Conservation (phyloP, 64 coral and sea anemone species). For the Dendrophyllia cribrosa region DNA sequence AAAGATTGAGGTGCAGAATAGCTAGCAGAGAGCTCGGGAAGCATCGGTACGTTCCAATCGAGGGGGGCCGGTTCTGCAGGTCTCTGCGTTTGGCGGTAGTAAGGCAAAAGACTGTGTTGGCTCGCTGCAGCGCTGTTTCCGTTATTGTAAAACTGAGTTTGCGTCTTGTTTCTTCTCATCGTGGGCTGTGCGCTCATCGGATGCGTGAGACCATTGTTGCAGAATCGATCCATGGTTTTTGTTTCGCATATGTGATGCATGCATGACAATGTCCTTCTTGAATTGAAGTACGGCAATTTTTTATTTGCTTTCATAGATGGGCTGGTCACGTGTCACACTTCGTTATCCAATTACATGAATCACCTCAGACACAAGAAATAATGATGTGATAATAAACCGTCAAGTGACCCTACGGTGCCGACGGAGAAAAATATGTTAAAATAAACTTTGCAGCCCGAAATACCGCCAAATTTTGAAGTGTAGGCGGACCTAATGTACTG, state of each 20-base stretch:
- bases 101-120: neutral
- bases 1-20: neutral
- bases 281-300: slow-evolving; percentile 15
- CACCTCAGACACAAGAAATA: slow-evolving; percentile 32
- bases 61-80: neutral
- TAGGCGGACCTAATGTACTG: neutral
- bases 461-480: neutral
- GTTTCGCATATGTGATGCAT: slow-evolving; percentile 20
- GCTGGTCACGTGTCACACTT: slow-evolving; percentile 51
- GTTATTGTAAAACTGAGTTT: neutral
- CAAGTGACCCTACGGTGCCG: slow-evolving; percentile 23
- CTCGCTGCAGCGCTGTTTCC: neutral
- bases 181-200: neutral
- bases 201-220: neutral
- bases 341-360: slow-evolving; percentile 52
- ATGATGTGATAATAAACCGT: slow-evolving; percentile 57
- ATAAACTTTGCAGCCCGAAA: neutral
- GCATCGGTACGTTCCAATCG: slow-evolving; percentile 11
- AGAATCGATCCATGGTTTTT: slow-evolving; percentile 16
- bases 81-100: slow-evolving; percentile 6
- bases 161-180: neutral
- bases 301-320: slow-evolving; percentile 5
- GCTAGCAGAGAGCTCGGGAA: neutral
- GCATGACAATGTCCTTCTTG: slow-evolving; percentile 41
- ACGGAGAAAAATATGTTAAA: neutral